Percentiles rank a stretch among this genome's conserved stretches.
Evolutionary conservation across 2,113 vertebrate genomes (phyloP).

Genomic region (Tachuris rubrigastra): DNA sequence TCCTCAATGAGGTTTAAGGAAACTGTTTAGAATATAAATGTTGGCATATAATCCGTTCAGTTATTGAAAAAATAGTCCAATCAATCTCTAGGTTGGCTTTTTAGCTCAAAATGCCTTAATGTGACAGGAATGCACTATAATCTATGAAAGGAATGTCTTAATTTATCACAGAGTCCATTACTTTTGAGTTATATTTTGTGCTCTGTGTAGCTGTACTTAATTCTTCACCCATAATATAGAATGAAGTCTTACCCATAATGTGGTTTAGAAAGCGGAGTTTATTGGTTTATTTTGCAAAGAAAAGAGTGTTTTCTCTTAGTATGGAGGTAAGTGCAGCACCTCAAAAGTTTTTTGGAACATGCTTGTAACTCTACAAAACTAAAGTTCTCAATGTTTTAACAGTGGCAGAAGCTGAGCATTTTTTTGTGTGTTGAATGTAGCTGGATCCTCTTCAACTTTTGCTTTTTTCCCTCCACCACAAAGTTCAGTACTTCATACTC

Average conservation of each 20-base stretch:
- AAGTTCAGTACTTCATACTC: not conserved
- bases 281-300: not conserved
- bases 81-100: conserved; percentile 7
- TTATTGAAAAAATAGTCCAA: conserved; percentile 35
- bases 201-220: conserved; percentile 20
- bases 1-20: not conserved
- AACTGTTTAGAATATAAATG: conserved; percentile 16
- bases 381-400: not conserved
- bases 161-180: conserved; percentile 67
- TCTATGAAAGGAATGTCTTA: conserved; percentile 17
- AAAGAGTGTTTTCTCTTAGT: not conserved
- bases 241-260: not conserved
- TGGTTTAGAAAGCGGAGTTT: not conserved
- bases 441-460: not conserved
- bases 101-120: conserved; percentile 36
- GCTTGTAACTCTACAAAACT: not conserved
- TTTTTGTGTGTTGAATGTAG: not conserved
- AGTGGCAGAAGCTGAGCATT: not conserved
- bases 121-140: conserved; percentile 23
- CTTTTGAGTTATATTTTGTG: conserved; percentile 59
- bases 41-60: not conserved
- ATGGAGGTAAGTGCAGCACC: not conserved
- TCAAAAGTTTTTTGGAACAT: not conserved
- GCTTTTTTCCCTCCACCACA: not conserved
- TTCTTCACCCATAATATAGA: conserved; percentile 37